Conservation (phyloP, 2,888 invertebrate species). For the Prostheceraeus crozeri region DNA sequence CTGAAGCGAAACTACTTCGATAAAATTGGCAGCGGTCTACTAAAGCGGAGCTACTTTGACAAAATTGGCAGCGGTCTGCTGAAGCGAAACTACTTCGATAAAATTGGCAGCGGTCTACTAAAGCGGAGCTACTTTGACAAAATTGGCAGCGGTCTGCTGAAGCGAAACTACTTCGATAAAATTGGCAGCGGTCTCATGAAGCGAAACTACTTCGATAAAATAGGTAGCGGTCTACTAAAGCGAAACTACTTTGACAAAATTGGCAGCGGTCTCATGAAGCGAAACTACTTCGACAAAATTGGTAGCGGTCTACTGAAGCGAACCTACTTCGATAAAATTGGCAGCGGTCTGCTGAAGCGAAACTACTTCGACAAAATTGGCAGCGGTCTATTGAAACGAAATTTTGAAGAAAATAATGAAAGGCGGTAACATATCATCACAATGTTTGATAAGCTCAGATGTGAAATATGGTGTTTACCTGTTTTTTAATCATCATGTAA, state of each 20-base stretch:
- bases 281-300: constrained; percentile 13
- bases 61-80: constrained; percentile 18
- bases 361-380: constrained; percentile 11
- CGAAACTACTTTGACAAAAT: constrained; percentile 20
- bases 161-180: constrained; percentile 3
- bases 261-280: constrained; percentile 5
- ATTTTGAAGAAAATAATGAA: no score
- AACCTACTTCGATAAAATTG: constrained; percentile 21
- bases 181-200: constrained; percentile 16
- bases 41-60: constrained; percentile 11
- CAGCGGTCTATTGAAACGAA: constrained; percentile 15
- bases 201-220: constrained; percentile 3
- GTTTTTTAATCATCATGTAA: no score
- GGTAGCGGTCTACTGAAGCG: constrained; percentile 15
- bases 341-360: not conserved
- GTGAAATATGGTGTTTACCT: no score
- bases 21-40: constrained; percentile 9
- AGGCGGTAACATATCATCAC: no score
- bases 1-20: constrained; percentile 17
- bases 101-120: constrained; percentile 13
- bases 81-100: constrained; percentile 12
- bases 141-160: constrained; percentile 17
- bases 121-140: not conserved
- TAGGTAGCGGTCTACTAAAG: constrained; percentile 8
- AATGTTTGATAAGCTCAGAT: no score